Conservation (phyloP, 2,113 vertebrate species). For the Melanerpes formicivorus region DNA sequence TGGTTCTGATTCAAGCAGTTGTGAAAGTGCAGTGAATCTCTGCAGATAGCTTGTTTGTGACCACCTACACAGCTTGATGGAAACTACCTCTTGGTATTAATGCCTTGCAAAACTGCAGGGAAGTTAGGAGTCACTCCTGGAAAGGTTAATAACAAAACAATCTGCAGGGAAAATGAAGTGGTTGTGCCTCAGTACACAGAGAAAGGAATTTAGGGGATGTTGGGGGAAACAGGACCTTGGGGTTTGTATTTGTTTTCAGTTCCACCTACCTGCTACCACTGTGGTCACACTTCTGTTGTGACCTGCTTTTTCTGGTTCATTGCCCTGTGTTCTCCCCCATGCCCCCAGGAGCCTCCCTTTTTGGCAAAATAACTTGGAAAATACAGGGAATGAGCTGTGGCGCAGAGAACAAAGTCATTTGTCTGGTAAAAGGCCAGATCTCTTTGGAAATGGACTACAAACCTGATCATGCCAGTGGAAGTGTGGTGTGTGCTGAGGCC, state of each 20-base stretch:
- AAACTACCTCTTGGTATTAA: background rate
- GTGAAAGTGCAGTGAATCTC: background rate
- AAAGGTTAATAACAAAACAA: background rate
- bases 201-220: background rate
- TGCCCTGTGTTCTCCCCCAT: rapidly evolving
- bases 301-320: background rate
- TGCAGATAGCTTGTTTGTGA: background rate
- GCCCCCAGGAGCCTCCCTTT: no score
- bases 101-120: background rate
- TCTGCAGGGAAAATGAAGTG: background rate
- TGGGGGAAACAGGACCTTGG: background rate
- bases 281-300: background rate
- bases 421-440: background rate
- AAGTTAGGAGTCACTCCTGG: background rate
- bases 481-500: background rate
- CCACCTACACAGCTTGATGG: background rate
- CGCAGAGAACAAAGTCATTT: background rate
- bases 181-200: background rate
- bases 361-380: background rate
- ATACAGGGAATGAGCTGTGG: background rate
- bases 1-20: background rate
- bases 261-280: background rate
- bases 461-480: background rate
- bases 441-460: background rate
- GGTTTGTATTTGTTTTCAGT: background rate